These are phyloP conservation scores for Dallia pectoralis DNA, from an alignment of 2,797 vertebrate species.

Conservation along the genomic window DNA sequence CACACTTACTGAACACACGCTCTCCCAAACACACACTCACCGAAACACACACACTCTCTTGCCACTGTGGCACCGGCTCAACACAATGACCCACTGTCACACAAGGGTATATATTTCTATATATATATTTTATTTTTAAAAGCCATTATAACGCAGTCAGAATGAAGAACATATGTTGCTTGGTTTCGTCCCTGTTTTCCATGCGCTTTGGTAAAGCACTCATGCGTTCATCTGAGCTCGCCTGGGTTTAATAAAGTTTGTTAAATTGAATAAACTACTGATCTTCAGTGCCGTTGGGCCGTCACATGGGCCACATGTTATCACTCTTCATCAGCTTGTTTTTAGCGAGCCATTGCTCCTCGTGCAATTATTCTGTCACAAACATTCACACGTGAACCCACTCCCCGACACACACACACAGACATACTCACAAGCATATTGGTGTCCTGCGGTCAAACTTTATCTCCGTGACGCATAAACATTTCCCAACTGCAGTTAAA, in stretches of 20 bases:
- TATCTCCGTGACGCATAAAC: constrained; percentile 6
- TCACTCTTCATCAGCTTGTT: neutral
- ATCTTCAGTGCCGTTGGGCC: no score
- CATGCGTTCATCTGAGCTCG: no score
- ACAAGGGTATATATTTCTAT: no score
- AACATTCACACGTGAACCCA: constrained; percentile 15
- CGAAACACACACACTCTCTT: no score
- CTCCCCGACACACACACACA: constrained; percentile 3
- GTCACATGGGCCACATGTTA: neutral
- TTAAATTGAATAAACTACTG: no score
- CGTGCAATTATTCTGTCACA: neutral
- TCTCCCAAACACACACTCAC: neutral
- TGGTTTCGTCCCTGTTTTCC: no score
- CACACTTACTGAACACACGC: no score
- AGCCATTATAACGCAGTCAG: neutral
- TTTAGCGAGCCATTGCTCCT: neutral
- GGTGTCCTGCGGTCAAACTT: constrained; percentile 1
- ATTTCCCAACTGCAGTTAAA: constrained; percentile 26
- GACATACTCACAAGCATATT: constrained; percentile 3
- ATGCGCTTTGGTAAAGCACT: no score
- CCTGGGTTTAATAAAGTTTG: no score
- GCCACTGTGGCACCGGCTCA: constrained; percentile 19
- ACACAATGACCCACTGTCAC: constrained; percentile 16
- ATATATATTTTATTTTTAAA: neutral
- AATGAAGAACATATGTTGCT: no score